Conservation (phyloP, 2,888 invertebrate species). For the Eudasyphora cyanicolor region DNA sequence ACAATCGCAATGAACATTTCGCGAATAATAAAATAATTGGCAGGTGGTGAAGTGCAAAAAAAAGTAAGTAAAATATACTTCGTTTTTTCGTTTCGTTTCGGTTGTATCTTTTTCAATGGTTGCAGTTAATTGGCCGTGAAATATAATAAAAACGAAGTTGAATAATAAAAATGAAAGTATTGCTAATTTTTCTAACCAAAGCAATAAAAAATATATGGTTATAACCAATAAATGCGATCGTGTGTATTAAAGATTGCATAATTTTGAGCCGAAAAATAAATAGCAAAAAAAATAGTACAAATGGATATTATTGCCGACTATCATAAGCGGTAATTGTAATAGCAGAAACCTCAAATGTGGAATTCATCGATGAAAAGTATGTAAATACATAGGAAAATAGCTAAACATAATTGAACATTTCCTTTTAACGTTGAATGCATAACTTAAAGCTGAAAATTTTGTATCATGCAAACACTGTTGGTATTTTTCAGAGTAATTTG, state of each 20-base stretch:
- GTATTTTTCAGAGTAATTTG: too few species aligned
- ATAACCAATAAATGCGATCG: not conserved
- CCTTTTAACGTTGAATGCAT: too few species aligned
- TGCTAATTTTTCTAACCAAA: slow-evolving; percentile 23
- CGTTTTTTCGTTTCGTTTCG: not conserved
- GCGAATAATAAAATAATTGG: slow-evolving; percentile 49
- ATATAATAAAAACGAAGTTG: slow-evolving; percentile 10
- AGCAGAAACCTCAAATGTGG: not conserved
- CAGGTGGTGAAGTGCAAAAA: slow-evolving; percentile 41
- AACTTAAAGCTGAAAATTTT: too few species aligned
- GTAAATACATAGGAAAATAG: not conserved
- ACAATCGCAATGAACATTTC: slow-evolving; percentile 21
- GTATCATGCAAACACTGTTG: too few species aligned
- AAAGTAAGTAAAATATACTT: slow-evolving; percentile 29
- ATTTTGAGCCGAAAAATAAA: not conserved
- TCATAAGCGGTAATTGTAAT: not conserved
- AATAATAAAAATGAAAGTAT: slow-evolving; percentile 38
- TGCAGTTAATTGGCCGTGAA: slow-evolving; percentile 48
- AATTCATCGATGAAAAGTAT: too few species aligned
- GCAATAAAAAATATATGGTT: not conserved
- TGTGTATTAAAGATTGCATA: not conserved
- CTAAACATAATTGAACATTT: too few species aligned
- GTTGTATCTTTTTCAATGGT: slow-evolving; percentile 24
- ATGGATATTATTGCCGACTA: too few species aligned
- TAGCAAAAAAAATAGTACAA: not conserved